Conservation (phyloP, 2,888 invertebrate genomes). For the Athripsodes cinereus region DNA sequence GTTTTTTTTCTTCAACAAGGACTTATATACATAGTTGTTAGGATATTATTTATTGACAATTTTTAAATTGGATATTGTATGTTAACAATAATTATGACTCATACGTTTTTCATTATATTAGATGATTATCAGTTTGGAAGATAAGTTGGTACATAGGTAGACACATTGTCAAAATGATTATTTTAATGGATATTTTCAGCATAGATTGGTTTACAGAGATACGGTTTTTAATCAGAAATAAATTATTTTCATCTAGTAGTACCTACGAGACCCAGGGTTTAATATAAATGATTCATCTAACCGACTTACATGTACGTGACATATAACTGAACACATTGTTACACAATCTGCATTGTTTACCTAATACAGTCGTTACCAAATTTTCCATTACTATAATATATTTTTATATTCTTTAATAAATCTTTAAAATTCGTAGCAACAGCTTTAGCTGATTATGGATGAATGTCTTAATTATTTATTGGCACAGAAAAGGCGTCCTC, state of each 20-base stretch:
- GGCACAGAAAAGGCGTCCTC: too few species aligned
- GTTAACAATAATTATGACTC: too few species aligned
- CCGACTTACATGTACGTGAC: not conserved
- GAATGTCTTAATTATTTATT: too few species aligned
- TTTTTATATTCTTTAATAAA: too few species aligned
- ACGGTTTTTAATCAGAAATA: constrained; percentile 1
- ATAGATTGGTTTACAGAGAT: not conserved
- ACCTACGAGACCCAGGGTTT: not conserved
- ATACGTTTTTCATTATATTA: too few species aligned
- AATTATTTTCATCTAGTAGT: too few species aligned
- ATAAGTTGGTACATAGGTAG: not conserved
- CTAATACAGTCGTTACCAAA: not conserved
- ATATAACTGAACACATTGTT: not conserved
- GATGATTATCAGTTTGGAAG: not conserved
- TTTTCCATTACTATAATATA: not conserved
- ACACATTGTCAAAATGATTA: not conserved
- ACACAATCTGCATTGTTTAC: not conserved
- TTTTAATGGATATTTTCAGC: not conserved
- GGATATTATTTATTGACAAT: too few species aligned
- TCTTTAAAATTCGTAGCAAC: too few species aligned
- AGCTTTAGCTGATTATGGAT: too few species aligned
- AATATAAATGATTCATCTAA: not conserved
- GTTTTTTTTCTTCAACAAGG: too few species aligned
- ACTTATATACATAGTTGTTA: too few species aligned
- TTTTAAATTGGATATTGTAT: too few species aligned